A percentile compares a stretch with the other conserved stretches of the same genome.
These are phyloP conservation scores for Poicephalus meyeri DNA, from an alignment of 2,113 vertebrate genomes.

Conservation along the genomic window DNA sequence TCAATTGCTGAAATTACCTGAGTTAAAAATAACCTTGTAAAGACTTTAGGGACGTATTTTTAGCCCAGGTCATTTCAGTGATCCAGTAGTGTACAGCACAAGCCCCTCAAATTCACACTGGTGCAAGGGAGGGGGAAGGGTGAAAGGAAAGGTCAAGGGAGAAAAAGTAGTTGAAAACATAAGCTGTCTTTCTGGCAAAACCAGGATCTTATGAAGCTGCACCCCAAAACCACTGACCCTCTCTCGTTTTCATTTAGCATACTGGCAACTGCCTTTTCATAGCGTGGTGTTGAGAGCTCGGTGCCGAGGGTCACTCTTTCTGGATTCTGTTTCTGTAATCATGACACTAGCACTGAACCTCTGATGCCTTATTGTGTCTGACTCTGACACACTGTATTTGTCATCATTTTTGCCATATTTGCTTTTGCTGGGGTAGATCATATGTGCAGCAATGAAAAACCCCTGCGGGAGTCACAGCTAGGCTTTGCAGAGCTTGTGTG, in stretches of 20 bases:
- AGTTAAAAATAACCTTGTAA: conserved; percentile 58
- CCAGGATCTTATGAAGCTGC: neutral
- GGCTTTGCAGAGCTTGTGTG: neutral
- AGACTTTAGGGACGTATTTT: conserved; percentile 50
- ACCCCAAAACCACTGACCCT: neutral
- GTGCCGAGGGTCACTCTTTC: neutral
- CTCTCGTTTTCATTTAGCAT: neutral
- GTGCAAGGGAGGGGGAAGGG: neutral
- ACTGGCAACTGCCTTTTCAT: neutral
- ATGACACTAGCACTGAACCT: neutral
- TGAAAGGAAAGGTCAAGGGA: conserved; percentile 38
- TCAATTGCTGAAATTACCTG: neutral
- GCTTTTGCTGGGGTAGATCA: neutral
- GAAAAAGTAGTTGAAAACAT: neutral
- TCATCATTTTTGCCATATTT: neutral
- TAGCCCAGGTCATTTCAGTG: conserved; percentile 44
- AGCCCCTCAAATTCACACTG: neutral
- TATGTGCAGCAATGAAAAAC: neutral
- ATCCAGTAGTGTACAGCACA: conserved; percentile 11
- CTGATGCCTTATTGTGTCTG: neutral
- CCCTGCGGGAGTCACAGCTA: neutral
- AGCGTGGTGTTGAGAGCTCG: neutral
- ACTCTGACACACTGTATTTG: neutral
- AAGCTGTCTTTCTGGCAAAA: neutral
- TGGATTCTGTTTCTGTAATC: neutral